Evolutionary conservation across 2,797 vertebrate genomes (phyloP), one percentile per base, ranked within the genome.

Genomic region (Coreius guichenoti): DNA sequence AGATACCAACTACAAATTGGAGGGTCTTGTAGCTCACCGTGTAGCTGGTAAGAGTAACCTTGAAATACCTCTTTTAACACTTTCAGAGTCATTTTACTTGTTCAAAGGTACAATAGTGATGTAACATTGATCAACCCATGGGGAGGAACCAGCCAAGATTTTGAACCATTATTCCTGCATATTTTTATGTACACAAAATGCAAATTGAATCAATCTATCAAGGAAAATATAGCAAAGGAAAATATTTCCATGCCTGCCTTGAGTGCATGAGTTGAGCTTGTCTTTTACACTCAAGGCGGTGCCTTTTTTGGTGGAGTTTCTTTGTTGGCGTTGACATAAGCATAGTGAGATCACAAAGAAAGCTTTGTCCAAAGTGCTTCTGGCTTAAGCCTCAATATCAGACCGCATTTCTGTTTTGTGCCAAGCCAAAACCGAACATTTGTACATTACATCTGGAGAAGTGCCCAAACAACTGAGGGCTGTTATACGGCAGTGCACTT

Each of bases 11-110:
- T 95, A 98, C 93, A 97, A 96, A 77, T 92, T 99, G 86, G 97
- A 98, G 90, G 98, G 98, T 67, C 95, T 99, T 89, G 98, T 99
- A 89, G 98, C 98, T 83, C 97, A 99, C 79, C 95, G 98, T 87
- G 95, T 99, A 79, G 98, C 98, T 94, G 98, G 98, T 99, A 97
- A 95, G 93, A 87, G 80, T 14, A 79, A 23, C 31, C 49, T 43
- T 63, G 8, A 65, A 29, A 47, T 54, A 9, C 1, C 23, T 51
- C 29, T 69, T 81, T 19, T 16, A 56, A 36, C 1, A 17, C 8
- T 68, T 21, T n/a, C 29, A 31, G n/a, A 74, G 6, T 51, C 29
- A 3, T n/a, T 56, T 70, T 21, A 56, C 47, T 43, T 69, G 21
- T 49, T 56, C 23, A 81, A 69, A 54, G 5, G 31, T 39, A 26